These are phyloP conservation scores for Calyptomena viridis DNA, from an alignment of 2,113 vertebrate genomes.

Conservation along the genomic window DNA sequence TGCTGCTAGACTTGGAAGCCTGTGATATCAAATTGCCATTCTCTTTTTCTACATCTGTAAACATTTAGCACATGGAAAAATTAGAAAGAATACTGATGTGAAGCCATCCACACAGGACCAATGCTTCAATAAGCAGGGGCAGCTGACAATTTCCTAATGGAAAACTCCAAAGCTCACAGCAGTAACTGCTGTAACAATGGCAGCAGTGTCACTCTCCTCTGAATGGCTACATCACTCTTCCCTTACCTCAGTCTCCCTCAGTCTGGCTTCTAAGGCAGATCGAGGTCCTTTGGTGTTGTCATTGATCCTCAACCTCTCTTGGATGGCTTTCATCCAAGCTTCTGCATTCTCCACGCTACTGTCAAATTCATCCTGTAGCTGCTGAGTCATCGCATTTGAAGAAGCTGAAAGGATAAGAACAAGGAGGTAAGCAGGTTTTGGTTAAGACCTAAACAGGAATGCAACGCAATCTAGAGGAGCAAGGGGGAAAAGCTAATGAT, in stretches of 20 bases:
- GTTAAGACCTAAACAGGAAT: background rate
- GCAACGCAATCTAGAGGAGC: background rate
- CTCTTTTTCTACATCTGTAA: background rate
- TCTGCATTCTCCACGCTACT: constrained; percentile 81
- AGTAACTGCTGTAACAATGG: background rate
- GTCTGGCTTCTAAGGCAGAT: constrained; percentile 85
- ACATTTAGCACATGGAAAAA: background rate
- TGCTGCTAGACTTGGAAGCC: background rate
- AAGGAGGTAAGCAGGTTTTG: background rate
- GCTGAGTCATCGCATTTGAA: constrained; percentile 84
- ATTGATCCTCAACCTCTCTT: constrained; percentile 82
- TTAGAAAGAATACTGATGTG: background rate
- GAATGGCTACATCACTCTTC: fast-evolving
- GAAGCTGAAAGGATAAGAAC: constrained; percentile 25
- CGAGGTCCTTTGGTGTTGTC: constrained; percentile 91
- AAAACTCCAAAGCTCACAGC: background rate
- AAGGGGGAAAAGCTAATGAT: background rate
- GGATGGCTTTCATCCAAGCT: constrained; percentile 86
- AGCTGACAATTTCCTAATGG: background rate
- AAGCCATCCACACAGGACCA: background rate
- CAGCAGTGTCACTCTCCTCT: background rate
- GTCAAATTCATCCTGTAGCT: constrained; percentile 85
- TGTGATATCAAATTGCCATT: background rate
- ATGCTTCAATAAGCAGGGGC: background rate
- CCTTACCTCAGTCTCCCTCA: constrained; percentile 89